Evolutionary conservation across 92 coral and sea anemone species (phyloP), one percentile per base, ranked within the genome.

Genomic region (Isaurus tuberculatus): DNA sequence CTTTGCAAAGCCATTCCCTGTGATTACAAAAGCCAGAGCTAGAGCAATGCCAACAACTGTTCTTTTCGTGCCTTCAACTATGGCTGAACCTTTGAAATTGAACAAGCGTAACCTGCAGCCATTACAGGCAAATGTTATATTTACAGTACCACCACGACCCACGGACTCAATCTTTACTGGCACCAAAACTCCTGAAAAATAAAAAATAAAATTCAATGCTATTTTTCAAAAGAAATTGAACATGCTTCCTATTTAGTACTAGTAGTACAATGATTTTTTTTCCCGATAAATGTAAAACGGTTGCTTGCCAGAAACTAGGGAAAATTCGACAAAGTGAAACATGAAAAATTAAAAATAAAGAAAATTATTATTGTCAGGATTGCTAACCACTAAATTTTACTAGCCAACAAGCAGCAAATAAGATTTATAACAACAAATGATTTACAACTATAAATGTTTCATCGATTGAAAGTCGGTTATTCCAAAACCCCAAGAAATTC

Each of bases 31-130:
- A 51, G 60, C 60, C 2, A 51, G 20, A 51, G 60, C 60, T n/a
- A 80, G 60, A 5, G 60, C 60, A 51, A 51, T n/a, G 60, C 60
- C 60, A 51, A 51, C 60, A 51, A 51, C 60, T 51, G 60, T 51
- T 51, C 60, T 51, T 51, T 51, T 51, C 5, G 60, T 51, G 60
- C 60, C 60, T 51, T 51, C 60, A 51, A 51, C 60, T 51, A 51
- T 51, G 60, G 60, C 60, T 51, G 60, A 51, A 51, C 60, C 60
- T 51, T 51, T 51, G 60, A 51, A 51, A 5, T 51, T 51, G 14
- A 51, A 51, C 60, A 51, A 51, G 60, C 60, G 60, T 5, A 51
- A 51, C 60, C 60, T 51, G 60, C 60, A 51, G 5, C 25, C 60
- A 51, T n/a, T 51, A 51, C 60, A 51, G 60, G 60, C 26, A 51